Percentiles rank a stretch among this genome's conserved stretches.
Evolutionary conservation across 2,797 vertebrate species (phyloP).

Genomic region (Rhynchotus rufescens): DNA sequence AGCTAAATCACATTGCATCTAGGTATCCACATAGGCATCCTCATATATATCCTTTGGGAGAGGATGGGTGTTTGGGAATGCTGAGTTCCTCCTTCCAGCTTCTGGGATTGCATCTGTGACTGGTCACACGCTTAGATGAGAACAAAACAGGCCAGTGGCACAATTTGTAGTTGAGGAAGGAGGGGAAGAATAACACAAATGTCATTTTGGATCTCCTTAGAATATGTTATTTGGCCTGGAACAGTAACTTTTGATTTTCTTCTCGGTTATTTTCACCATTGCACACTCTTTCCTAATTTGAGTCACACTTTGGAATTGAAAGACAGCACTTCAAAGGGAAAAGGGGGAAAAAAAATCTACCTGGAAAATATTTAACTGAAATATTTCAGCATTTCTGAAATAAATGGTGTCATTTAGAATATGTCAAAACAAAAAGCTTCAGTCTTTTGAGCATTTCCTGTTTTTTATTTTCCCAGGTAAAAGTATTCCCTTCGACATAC

Average conservation of each 20-base stretch:
- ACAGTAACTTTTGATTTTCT: background rate
- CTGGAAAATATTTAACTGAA: slow-evolving; percentile 12
- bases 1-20: rapidly evolving
- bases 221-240: background rate
- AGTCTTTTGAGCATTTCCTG: background rate
- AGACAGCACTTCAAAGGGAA: background rate
- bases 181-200: background rate
- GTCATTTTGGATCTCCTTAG: background rate
- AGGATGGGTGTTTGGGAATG: background rate
- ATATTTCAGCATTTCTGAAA: background rate
- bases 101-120: background rate
- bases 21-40: too few species aligned
- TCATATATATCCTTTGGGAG: too few species aligned
- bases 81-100: background rate
- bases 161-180: rapidly evolving
- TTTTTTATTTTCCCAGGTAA: rapidly evolving
- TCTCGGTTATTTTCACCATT: background rate
- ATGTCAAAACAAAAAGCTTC: slow-evolving; percentile 31
- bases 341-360: background rate
- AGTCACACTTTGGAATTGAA: background rate
- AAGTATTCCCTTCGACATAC: background rate
- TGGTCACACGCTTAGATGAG: background rate
- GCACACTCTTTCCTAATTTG: background rate
- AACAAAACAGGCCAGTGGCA: background rate
- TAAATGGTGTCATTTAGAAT: background rate